These are phyloP conservation scores for Acanthoscelides obtectus DNA, from an alignment of 2,888 invertebrate species.

Conservation along the genomic window DNA sequence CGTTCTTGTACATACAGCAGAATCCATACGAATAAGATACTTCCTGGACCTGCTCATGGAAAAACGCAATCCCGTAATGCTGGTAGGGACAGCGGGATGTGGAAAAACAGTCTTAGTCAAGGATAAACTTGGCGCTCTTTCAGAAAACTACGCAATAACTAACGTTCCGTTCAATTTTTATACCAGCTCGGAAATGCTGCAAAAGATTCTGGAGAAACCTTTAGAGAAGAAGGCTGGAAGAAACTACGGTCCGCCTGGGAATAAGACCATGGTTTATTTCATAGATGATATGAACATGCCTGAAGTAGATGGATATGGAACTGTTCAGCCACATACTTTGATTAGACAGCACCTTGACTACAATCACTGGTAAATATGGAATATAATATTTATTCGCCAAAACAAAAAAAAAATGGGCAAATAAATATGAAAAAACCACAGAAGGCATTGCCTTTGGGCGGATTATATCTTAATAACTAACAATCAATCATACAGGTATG, in stretches of 20 bases:
- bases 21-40: constrained; percentile 84
- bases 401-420: no score
- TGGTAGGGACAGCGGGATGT: constrained; percentile 88
- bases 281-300: constrained; percentile 99
- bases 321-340: constrained; percentile 93
- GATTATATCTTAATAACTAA: no score
- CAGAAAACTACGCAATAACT: constrained; percentile 82
- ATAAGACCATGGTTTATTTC: constrained; percentile 88
- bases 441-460: no score
- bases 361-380: constrained; percentile 84
- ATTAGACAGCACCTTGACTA: constrained; percentile 95
- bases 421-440: no score
- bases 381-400: no score
- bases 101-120: constrained; percentile 87
- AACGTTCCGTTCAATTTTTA: constrained; percentile 97
- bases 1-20: constrained; percentile 86
- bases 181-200: constrained; percentile 90
- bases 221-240: constrained; percentile 92
- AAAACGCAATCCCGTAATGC: constrained; percentile 86
- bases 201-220: constrained; percentile 89
- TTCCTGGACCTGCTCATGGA: constrained; percentile 88
- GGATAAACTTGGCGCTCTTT: constrained; percentile 66
- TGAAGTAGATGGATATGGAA: constrained; percentile 84
- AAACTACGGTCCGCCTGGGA: constrained; percentile 94
- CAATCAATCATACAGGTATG: no score